These are phyloP conservation scores for Cantharis flavilabris DNA, from an alignment of 2,888 invertebrate genomes.

Conservation along the genomic window DNA sequence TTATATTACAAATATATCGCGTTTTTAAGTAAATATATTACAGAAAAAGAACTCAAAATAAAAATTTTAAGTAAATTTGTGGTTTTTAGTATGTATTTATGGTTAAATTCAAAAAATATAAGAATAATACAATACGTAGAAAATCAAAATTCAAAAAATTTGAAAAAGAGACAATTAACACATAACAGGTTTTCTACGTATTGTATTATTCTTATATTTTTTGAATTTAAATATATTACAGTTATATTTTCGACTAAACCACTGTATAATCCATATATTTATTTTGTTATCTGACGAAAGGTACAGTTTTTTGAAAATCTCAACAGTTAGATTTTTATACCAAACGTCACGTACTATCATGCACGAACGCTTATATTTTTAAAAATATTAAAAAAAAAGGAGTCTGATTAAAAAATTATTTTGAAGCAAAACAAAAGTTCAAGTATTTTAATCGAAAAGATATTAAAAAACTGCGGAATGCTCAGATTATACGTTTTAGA, in stretches of 20 bases:
- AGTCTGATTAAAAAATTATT: neutral
- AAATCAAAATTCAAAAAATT: too few species aligned
- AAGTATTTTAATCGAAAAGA: neutral
- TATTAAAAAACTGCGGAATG: neutral
- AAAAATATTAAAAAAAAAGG: neutral
- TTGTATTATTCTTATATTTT: too few species aligned
- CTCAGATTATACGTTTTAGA: neutral
- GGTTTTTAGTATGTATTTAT: too few species aligned
- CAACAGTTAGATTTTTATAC: neutral
- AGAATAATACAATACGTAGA: too few species aligned
- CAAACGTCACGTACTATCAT: conserved; percentile 19
- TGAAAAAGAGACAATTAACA: too few species aligned
- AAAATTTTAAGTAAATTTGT: too few species aligned
- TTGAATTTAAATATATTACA: neutral
- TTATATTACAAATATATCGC: neutral
- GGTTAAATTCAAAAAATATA: too few species aligned
- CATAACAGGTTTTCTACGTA: too few species aligned
- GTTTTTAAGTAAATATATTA: too few species aligned
- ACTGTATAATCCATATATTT: neutral
- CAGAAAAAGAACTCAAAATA: too few species aligned
- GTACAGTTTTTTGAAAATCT: neutral
- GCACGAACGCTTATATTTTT: conserved; percentile 16
- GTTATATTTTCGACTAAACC: neutral
- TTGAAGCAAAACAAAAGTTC: neutral
- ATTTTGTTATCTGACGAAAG: neutral